phyloP scores from a whole-genome alignment of 2,888 invertebrate species.

The Tuta absoluta region DNA sequence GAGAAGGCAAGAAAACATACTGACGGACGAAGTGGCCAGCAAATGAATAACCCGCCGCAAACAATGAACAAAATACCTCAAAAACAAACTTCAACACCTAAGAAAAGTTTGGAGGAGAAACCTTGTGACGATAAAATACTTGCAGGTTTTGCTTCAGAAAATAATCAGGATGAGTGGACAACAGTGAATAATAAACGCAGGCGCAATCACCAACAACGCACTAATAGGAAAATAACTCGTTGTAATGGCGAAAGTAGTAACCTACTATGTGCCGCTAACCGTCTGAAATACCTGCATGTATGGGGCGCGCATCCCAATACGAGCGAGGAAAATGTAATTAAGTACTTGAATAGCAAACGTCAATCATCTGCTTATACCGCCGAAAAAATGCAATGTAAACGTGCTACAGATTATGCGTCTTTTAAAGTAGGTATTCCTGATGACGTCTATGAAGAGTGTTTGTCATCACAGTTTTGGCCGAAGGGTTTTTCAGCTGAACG shows the following conservation, averaged over 20 bases:
- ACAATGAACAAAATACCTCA: neutral
- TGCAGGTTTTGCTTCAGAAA: too few species aligned
- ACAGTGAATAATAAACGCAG: neutral
- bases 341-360: neutral
- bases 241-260: neutral
- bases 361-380: neutral
- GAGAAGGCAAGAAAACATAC: neutral
- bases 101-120: neutral
- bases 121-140: neutral
- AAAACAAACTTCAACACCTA: too few species aligned
- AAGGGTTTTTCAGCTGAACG: constrained; percentile 15
- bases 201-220: neutral
- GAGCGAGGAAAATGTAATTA: neutral
- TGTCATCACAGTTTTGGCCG: neutral
- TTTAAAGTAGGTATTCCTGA: neutral
- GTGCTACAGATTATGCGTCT: neutral
- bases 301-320: neutral
- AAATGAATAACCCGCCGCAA: neutral
- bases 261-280: neutral
- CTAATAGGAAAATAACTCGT: neutral
- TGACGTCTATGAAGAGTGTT: neutral
- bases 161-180: neutral
- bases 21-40: too few species aligned
- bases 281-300: neutral
- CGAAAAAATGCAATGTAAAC: neutral